Evolutionary conservation across 2,888 invertebrate genomes (phyloP).

Genomic region (Brachyptera putata): DNA sequence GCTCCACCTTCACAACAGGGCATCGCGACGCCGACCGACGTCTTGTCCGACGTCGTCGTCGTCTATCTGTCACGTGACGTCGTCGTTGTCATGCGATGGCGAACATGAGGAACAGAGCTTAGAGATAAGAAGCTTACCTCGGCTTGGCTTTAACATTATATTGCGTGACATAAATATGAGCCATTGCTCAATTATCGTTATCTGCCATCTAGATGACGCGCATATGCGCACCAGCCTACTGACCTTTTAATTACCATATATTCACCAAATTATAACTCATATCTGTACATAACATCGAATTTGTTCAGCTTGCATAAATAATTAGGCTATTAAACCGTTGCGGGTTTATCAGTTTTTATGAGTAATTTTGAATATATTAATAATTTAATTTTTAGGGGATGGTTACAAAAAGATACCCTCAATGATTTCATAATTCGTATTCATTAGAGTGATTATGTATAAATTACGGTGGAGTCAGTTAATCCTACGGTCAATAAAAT

Average conservation of each 20-base stretch:
- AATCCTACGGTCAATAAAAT: too few relatives aligned
- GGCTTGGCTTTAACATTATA: background rate
- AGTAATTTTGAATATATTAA: conserved; percentile 5
- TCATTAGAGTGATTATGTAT: too few relatives aligned
- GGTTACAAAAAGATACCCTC: too few relatives aligned
- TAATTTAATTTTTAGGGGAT: background rate
- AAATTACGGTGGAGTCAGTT: too few relatives aligned
- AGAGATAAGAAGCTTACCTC: conserved; percentile 4
- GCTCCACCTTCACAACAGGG: too few relatives aligned
- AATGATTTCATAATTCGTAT: too few relatives aligned
- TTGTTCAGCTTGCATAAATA: conserved; percentile 18
- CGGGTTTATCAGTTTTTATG: conserved; percentile 6
- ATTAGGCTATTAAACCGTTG: conserved; percentile 7
- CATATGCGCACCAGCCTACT: conserved; percentile 12
- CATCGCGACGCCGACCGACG: too few relatives aligned
- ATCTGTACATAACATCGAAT: conserved; percentile 15
- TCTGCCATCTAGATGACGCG: conserved; percentile 23
- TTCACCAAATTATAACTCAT: conserved; percentile 16
- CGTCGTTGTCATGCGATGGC: background rate
- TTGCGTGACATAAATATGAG: conserved; percentile 14
- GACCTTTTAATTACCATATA: conserved; percentile 28
- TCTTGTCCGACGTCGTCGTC: background rate
- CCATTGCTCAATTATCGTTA: conserved; percentile 29
- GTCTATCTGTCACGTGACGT: background rate
- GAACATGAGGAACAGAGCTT: conserved; percentile 7